A percentile compares a stretch with the other conserved stretches of the same genome.
phyloP scores from a whole-genome alignment of 2,888 invertebrate species.

The Chymomyza caudatula region DNA sequence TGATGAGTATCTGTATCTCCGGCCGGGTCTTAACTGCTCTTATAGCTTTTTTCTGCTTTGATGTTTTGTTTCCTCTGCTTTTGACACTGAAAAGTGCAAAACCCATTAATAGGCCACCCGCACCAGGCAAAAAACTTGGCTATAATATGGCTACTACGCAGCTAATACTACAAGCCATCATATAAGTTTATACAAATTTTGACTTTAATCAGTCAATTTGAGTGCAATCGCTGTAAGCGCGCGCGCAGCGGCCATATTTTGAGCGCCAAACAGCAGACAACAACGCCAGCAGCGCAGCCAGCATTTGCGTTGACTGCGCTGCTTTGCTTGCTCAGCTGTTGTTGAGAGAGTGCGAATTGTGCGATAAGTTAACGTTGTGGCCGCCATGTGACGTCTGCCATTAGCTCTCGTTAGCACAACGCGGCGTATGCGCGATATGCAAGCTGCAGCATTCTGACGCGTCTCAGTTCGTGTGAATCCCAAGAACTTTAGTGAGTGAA shows the following conservation, averaged over 20 bases:
- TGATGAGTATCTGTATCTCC: not conserved
- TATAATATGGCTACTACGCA: slow-evolving; percentile 23
- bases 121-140: not conserved
- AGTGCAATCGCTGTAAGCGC: slow-evolving; percentile 56
- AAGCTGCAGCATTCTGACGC: no score
- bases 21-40: not conserved
- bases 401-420: slow-evolving; percentile 32
- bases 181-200: slow-evolving; percentile 34
- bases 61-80: slow-evolving; percentile 17
- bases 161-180: slow-evolving; percentile 33
- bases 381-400: not conserved
- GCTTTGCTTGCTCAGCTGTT: slow-evolving; percentile 44
- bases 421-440: slow-evolving; percentile 53
- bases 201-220: slow-evolving; percentile 67
- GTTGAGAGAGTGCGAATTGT: not conserved
- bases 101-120: slow-evolving; percentile 36
- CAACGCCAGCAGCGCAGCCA: slow-evolving; percentile 9
- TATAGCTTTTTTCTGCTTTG: no score
- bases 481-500: not conserved
- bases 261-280: not conserved
- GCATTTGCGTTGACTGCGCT: slow-evolving; percentile 13
- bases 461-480: not conserved
- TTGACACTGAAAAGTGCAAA: slow-evolving; percentile 60
- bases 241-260: slow-evolving; percentile 34
- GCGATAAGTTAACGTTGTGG: slow-evolving; percentile 34